These are phyloP conservation scores for Bubalus kerabau DNA, from an alignment of 2,113 vertebrate genomes.

Conservation along the genomic window DNA sequence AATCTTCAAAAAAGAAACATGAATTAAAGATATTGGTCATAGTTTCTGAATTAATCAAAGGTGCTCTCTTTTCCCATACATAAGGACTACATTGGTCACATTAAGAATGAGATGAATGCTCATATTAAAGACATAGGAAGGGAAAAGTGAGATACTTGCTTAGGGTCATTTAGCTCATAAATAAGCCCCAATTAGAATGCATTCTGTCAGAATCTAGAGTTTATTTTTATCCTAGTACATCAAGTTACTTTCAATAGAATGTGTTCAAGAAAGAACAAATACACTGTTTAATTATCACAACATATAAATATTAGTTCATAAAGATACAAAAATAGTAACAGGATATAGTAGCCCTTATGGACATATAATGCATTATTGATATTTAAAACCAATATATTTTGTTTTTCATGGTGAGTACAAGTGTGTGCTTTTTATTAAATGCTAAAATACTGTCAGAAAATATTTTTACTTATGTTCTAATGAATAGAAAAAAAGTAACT, in stretches of 20 bases:
- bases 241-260: background rate
- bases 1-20: background rate
- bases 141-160: background rate
- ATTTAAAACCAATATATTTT: background rate
- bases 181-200: background rate
- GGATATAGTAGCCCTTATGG: background rate
- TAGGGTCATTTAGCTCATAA: background rate
- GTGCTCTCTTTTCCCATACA: background rate
- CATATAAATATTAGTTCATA: background rate
- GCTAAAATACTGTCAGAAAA: background rate
- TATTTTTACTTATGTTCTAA: background rate
- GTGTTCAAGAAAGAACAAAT: background rate
- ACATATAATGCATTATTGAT: background rate
- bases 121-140: background rate
- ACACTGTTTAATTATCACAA: background rate
- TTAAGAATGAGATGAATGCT: background rate
- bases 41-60: background rate
- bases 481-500: background rate
- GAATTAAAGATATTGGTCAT: background rate
- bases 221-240: background rate
- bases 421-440: background rate
- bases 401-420: background rate
- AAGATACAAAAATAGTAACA: background rate
- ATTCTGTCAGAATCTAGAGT: background rate
- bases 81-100: background rate